Evolutionary conservation across 2,888 invertebrate species (phyloP).

Genomic region (Ormyrus labotus): DNA sequence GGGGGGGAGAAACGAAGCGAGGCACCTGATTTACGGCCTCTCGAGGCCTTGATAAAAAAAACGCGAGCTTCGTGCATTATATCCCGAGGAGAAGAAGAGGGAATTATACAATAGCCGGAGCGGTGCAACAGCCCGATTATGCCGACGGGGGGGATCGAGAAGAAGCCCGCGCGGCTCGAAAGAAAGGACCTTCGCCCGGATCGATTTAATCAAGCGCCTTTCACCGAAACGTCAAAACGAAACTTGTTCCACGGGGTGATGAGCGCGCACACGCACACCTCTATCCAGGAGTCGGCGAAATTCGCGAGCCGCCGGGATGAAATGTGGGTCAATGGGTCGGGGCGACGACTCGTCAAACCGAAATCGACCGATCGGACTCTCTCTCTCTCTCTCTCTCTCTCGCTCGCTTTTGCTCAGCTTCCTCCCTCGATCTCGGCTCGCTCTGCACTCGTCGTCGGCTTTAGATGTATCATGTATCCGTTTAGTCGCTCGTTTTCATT

Average conservation of each 20-base stretch:
- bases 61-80: too few species aligned
- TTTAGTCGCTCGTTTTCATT: too few species aligned
- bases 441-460: too few species aligned
- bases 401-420: background rate
- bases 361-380: background rate
- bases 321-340: conserved; percentile 40
- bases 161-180: too few species aligned
- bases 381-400: too few species aligned
- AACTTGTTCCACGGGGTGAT: conserved; percentile 10
- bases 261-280: background rate
- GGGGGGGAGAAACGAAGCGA: background rate
- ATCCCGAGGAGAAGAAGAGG: background rate
- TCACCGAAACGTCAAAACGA: conserved; percentile 12
- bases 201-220: background rate
- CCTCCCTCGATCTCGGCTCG: too few species aligned
- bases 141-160: too few species aligned
- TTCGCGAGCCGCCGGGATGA: conserved; percentile 8
- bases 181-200: too few species aligned
- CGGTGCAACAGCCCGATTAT: too few species aligned
- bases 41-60: background rate
- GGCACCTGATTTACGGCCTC: background rate
- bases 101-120: conserved; percentile 7
- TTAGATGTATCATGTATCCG: too few species aligned
- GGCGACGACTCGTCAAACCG: background rate
- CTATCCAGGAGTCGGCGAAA: background rate